Evolutionary conservation across 2,888 invertebrate genomes (phyloP), one percentile per base, ranked within the genome.

Genomic region (Rotaria macrura): DNA sequence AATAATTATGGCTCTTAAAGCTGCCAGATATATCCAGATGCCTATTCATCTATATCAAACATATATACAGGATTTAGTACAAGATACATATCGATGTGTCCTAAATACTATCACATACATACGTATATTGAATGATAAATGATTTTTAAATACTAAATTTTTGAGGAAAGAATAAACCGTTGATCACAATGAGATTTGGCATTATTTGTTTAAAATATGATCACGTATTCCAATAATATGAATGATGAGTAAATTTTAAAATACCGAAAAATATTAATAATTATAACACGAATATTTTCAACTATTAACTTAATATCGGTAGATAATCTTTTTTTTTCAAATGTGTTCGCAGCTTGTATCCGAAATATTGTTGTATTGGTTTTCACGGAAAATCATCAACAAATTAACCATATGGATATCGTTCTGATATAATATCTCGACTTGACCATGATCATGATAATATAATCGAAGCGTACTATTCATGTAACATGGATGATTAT

Each of bases 371-470:
- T n/a, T n/a, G n/a, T n/a, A n/a, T n/a, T n/a, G n/a, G n/a, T n/a
- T n/a, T n/a, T n/a, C n/a, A n/a, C n/a, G n/a, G n/a, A 57, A n/a
- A 14, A 57, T n/a, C 2, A 57, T 9, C n/a, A n/a, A 20, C 14
- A 34, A 34, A 34, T 65, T 34, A 43, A 43, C 43, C 43, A 43
- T 43, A 14, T 79, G 25, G 0, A n/a, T n/a, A 79, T 79, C n/a
- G 14, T 79, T 34, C 25, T 25, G 43, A 43, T 43, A 79, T 10
- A 43, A 43, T 79, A n/a, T 23, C 5, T 43, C 9, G 7, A 79
- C n/a, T 79, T 79, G 79, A 25, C 79, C 79, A 79, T 79, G 43
- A 79, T n/a, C 79, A 79, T 43, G n/a, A 43, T 79, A 43, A 43
- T 43, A 40, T 43, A 43, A 79, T 43, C 25, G 23, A 43, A 43